phyloP scores from a whole-genome alignment of 2,797 vertebrate species.

The Mallotus villosus region DNA sequence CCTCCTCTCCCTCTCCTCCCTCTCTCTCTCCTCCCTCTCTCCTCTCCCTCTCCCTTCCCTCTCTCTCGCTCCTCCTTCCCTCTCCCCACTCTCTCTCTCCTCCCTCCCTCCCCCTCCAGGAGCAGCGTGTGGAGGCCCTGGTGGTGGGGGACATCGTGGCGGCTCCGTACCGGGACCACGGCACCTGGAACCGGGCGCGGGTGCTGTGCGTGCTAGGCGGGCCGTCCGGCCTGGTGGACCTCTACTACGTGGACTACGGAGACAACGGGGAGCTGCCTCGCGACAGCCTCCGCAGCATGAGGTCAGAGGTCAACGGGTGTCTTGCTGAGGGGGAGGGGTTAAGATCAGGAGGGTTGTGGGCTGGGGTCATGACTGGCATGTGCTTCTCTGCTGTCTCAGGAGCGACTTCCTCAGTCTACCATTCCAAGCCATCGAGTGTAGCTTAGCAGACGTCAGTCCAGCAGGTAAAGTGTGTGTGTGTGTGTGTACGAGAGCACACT shows the following conservation, averaged over 20 bases:
- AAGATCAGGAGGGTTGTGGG: neutral
- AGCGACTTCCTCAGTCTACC: conserved; percentile 93
- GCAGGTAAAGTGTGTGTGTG: conserved; percentile 67
- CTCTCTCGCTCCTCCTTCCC: too few relatives aligned
- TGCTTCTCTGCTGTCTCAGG: conserved; percentile 64
- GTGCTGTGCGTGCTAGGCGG: conserved; percentile 73
- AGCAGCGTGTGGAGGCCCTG: conserved; percentile 67
- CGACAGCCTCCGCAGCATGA: conserved; percentile 76
- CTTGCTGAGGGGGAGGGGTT: neutral
- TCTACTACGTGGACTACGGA: conserved; percentile 90
- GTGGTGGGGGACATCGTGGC: conserved; percentile 87
- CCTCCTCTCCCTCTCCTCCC: too few relatives aligned
- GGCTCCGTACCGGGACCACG: conserved; percentile 70
- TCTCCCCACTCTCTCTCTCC: neutral
- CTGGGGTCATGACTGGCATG: neutral
- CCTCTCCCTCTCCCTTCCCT: too few relatives aligned
- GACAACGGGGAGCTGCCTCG: conserved; percentile 79
- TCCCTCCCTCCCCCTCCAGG: conserved; percentile 55
- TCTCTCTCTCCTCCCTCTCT: too few relatives aligned
- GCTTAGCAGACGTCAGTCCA: conserved; percentile 80
- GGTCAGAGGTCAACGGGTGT: conserved; percentile 64
- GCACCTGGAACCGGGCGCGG: conserved; percentile 84
- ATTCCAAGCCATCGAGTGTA: conserved; percentile 93
- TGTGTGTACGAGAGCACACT: neutral
- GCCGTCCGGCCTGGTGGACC: conserved; percentile 75